Evolutionary conservation across 2,797 vertebrate genomes (phyloP), one percentile per base, ranked within the genome.

Genomic region (Muscicapa striata): DNA sequence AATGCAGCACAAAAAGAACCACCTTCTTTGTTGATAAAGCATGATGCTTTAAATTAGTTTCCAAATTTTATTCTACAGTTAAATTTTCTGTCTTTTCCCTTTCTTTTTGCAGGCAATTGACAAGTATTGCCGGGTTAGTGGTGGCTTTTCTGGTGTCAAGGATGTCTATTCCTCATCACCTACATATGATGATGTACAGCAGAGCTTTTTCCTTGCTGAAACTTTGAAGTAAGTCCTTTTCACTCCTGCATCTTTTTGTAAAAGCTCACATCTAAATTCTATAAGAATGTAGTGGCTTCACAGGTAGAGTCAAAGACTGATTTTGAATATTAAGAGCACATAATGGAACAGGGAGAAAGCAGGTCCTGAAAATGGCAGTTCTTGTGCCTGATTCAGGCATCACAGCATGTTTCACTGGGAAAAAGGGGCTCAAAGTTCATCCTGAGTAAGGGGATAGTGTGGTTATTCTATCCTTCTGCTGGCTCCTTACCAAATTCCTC

Each of bases 201-300:
- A 99, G 97, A 99, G 99, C 97, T 99, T 99, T 98, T 99, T 99
- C 97, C 98, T 99, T 87, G 99, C 99, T 26, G 99, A 99, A 97
- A 99, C 99, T 15, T 98, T 99, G 86, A 99, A 99, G 99, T 99
- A 98, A 98, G 99, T 93, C 40, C 10, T 73, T 58, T 63, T 91
- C 36, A 43, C 5, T 86, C 23, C 34, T 74, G 13, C 20, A 40
- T 62, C 29, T 87, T 54, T 29, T 43, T 58, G 36, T 75, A 57
- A 88, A 89, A 94, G 32, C 29, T 78, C 55, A 12, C 30, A 46
- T 86, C 67, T 45, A 18, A n/a, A 51, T 58, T 69, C 27, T 84
- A 58, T 18, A 80, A 54, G 26, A 94, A 63, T 45, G 16, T 3
- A 3, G 16, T 84, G 38, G 32, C 43, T 84, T 48, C 68, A 41